Evolutionary conservation across 2,888 invertebrate species (phyloP), one percentile per base, ranked within the genome.

Genomic region (Eumacrocentrus americanus): DNA sequence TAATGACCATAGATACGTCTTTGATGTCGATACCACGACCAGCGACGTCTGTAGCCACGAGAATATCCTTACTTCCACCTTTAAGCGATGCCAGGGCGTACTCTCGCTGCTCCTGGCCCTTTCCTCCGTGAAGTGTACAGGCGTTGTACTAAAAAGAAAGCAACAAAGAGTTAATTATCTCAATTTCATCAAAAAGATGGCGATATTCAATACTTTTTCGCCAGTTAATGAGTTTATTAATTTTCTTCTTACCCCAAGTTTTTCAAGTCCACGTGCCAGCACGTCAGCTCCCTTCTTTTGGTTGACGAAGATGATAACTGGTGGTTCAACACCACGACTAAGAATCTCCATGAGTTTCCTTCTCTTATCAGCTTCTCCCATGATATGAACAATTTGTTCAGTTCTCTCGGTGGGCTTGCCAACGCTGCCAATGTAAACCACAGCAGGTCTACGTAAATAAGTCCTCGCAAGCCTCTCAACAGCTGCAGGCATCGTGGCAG

Each of bases 11-110:
- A 5, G 98, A 96, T 2, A 99, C 99, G 81, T 99, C 98, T 80
- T 99, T 98, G 79, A 99, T 98, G 79, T 99, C 99, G 70, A 99
- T 99, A 94, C 99, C 99, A 87, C 99, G 92, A 70, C 99, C 99
- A 69, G 99, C 99, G 0, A 99, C 99, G 82, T 99, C 98, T 0
- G 99, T 99, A 0, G 99, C 99, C 38, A 99, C 99, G 70, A 99
- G 83, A 76, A 99, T 99, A 78, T 99, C 98, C 81, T 98, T 98
- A 0, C 92, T 88, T 3, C 98, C 98, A 55, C 91, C 89, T 81
- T 99, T 99, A 65, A 99, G 89, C 81, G 95, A 92, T 4, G 96
- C 94, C 78, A 99, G 84, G 11, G 99, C 99, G 79, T 95, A 98
- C 82, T 99, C 99, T 87, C 99, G 89, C 82, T 98, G 98, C 79